Base-by-base conservation (phyloP, 2,888 invertebrate genomes). In the Apodemia zela region DNA sequence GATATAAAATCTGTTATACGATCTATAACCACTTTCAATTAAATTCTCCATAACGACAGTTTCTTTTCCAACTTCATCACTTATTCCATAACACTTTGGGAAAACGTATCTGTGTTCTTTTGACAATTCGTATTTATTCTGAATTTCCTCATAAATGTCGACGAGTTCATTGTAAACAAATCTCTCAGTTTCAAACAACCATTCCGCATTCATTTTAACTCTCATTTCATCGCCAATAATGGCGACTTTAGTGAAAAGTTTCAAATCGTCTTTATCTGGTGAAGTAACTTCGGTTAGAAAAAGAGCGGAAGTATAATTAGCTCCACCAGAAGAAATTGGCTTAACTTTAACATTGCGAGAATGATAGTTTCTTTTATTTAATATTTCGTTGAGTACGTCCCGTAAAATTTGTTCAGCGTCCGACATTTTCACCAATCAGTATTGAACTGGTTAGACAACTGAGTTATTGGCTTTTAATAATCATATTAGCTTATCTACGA, bases 41-140 rank as follows among this genome's bases (percentile, higher is more conserved):
- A 90, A 71, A 67, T 90, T 78, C 64, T 87, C 85, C 33, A 89
- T 67, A 10, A 88, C 75, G 0, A 89, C 65, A 0, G 80, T 78
- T 65, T 87, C 87, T 59, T 79, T 72, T 1, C 69, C 73, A 0
- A 66, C 10, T 1, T 71, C 73, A 0, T 65, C 63, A 18, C 71
- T 75, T 29, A 69, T 72, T 0, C 81, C 84, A 64, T 82, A 86
- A 62, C 76, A 79, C 65, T 79, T 76, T 0, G 84, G 75, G 21
- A 81, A 73, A 3, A 65, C 54, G 4, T 80, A 67, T 62, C 75
- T 74, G 17, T 82, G 69, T 18, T 84, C 74, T 0, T 68, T 65
- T 0, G 78, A 69, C 0, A 85, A 61, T 0, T 71, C 59, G 18
- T 75, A 60, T n/a, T 78, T 72, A 2, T 78, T 66, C 66, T 87